Conservation (phyloP, 2,113 vertebrate genomes). For the Machaerirhynchus nigripectus region DNA sequence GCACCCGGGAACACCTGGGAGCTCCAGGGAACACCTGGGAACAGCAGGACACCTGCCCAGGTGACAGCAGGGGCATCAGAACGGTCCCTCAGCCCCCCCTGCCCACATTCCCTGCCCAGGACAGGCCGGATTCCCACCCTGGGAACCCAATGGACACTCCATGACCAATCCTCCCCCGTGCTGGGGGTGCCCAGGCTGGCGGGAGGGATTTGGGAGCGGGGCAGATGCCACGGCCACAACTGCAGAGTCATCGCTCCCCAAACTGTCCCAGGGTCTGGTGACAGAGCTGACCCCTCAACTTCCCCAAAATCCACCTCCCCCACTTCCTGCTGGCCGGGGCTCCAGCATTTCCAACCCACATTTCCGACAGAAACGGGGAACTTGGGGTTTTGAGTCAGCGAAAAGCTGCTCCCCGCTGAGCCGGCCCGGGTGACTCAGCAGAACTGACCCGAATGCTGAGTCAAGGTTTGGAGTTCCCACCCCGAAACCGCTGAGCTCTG, state of each 20-base stretch:
- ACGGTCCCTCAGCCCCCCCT: neutral
- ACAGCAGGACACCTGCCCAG: neutral
- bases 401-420: neutral
- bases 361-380: neutral
- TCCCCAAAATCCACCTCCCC: neutral
- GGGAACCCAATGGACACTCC: neutral
- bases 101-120: neutral
- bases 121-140: neutral
- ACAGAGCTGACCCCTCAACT: neutral
- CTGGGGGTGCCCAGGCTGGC: neutral
- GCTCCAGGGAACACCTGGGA: no score
- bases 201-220: neutral
- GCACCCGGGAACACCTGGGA: neutral
- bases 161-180: neutral
- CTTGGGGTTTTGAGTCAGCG: neutral
- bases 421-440: neutral
- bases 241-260: neutral
- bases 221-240: neutral
- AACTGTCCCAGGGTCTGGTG: neutral
- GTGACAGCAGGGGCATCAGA: neutral
- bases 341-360: fast-evolving
- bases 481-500: neutral
- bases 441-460: neutral
- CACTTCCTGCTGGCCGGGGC: neutral
- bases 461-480: neutral